Evolutionary conservation across 2,797 vertebrate species (phyloP).

Genomic region (Gallirallus australis): DNA sequence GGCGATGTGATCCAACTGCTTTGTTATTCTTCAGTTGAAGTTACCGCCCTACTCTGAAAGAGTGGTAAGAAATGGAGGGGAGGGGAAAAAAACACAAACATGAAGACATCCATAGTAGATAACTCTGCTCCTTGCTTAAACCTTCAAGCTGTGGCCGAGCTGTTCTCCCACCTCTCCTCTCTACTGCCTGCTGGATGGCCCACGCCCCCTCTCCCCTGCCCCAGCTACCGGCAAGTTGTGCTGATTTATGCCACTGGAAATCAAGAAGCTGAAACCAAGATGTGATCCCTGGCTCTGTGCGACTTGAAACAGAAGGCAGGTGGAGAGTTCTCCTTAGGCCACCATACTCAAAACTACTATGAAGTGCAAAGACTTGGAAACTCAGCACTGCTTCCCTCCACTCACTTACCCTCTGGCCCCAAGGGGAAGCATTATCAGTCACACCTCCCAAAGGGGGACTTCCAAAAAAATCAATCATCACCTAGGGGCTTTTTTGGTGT

Average conservation of each 20-base stretch:
- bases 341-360: neutral
- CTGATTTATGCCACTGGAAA: neutral
- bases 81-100: neutral
- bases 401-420: neutral
- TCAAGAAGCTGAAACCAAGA: constrained; percentile 3
- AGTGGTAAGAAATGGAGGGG: neutral
- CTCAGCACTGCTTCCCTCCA: neutral
- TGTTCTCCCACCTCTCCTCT: neutral
- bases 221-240: neutral
- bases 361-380: neutral
- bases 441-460: neutral
- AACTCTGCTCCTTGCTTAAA: neutral
- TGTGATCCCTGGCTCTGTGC: neutral
- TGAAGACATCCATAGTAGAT: neutral
- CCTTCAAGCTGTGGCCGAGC: neutral
- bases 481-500: neutral
- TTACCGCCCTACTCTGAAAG: neutral
- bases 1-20: neutral
- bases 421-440: neutral
- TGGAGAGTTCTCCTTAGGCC: neutral
- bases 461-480: neutral
- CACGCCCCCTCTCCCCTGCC: neutral
- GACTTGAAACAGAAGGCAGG: neutral
- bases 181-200: neutral
- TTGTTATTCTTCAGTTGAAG: constrained; percentile 15